Conservation (phyloP, 2,113 vertebrate genomes). For the Elanus axillaris region DNA sequence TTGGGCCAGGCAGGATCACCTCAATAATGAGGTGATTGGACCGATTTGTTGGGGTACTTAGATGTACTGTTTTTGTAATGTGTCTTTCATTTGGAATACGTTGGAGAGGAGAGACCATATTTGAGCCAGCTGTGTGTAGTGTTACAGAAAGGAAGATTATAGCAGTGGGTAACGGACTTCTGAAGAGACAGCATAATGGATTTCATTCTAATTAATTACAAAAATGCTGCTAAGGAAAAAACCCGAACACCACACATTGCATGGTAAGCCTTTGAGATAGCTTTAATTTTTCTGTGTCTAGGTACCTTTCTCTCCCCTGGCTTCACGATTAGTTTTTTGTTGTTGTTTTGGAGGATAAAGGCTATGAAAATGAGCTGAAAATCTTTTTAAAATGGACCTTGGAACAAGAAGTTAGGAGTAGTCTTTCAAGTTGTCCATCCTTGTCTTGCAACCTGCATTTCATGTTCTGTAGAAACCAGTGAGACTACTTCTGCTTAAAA, state of each 20-base stretch:
- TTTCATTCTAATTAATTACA: neutral
- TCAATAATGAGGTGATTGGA: neutral
- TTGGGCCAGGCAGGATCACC: neutral
- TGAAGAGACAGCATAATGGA: neutral
- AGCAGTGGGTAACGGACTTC: neutral
- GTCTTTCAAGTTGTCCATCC: neutral
- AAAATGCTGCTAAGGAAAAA: neutral
- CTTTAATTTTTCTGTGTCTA: neutral
- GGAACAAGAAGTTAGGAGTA: neutral
- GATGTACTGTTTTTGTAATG: neutral
- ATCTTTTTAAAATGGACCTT: neutral
- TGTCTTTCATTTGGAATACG: neutral
- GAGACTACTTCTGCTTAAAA: neutral
- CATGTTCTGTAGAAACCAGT: slow-evolving; percentile 23
- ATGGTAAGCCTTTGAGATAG: neutral
- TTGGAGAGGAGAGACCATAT: neutral
- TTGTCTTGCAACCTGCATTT: neutral
- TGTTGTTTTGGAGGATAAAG: neutral
- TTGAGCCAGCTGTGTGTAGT: neutral
- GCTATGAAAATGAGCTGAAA: neutral
- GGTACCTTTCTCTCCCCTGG: neutral
- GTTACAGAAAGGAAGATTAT: neutral
- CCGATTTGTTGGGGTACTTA: neutral
- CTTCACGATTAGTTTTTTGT: neutral
- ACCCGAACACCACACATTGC: accelerated